These are phyloP conservation scores for Pardosa pseudoannulata DNA, from an alignment of 2,888 invertebrate species.

Conservation along the genomic window DNA sequence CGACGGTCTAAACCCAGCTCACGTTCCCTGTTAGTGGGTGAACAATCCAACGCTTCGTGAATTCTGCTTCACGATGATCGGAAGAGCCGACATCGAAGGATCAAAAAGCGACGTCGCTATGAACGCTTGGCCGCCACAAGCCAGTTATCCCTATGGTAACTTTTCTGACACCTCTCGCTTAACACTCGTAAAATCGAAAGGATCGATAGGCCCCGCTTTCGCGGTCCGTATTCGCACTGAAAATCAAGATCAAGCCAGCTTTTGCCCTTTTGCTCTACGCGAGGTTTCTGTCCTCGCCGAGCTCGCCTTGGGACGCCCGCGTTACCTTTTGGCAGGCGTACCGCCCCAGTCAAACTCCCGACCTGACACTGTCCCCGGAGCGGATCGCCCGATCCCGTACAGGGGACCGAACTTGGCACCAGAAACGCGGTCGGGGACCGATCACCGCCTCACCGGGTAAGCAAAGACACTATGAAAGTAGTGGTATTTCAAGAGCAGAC, in stretches of 20 bases:
- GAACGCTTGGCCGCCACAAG: conserved; percentile 78
- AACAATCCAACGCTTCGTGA: conserved; percentile 86
- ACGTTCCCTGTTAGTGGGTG: conserved; percentile 83
- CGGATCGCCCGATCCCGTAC: too few species aligned
- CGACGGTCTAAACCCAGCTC: conserved; percentile 84
- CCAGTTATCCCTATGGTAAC: conserved; percentile 78
- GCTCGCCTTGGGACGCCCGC: too few species aligned
- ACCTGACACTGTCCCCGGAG: too few species aligned
- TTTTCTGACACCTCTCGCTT: conserved; percentile 77
- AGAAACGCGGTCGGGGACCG: too few species aligned
- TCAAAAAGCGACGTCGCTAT: conserved; percentile 78
- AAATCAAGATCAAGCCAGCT: conserved; percentile 84
- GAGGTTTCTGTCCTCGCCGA: conserved; percentile 85
- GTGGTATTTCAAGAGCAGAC: too few species aligned
- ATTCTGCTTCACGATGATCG: conserved; percentile 82
- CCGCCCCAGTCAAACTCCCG: too few species aligned
- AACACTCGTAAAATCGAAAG: conserved; percentile 80
- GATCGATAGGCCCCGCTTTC: conserved; percentile 83
- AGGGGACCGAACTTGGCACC: too few species aligned
- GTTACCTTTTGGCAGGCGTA: too few species aligned
- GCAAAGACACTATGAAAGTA: too few species aligned
- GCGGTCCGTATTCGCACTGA: conserved; percentile 80
- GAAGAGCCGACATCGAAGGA: conserved; percentile 78
- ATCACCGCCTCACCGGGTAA: too few species aligned
- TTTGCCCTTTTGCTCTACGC: conserved; percentile 85